phyloP scores from a whole-genome alignment of 2,888 invertebrate genomes.

The Oxyscelio sp. region DNA sequence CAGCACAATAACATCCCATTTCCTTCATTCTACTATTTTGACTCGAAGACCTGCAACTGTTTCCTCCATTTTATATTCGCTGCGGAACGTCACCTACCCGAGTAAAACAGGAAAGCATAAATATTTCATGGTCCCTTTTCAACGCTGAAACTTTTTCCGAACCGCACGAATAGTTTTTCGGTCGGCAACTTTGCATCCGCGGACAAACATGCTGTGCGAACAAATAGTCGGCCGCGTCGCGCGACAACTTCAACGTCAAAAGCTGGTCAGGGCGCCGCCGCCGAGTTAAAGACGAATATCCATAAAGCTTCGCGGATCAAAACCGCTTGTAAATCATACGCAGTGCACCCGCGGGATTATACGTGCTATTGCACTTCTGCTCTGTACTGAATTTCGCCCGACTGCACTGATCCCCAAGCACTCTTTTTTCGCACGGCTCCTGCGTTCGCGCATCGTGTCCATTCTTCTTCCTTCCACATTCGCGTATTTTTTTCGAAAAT shows the following conservation, averaged over 20 bases:
- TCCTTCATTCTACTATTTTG: too few species aligned
- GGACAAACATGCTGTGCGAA: slow-evolving; percentile 51
- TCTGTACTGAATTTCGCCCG: slow-evolving; percentile 70
- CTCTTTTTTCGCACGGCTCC: slow-evolving; percentile 62
- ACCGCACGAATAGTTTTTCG: slow-evolving; percentile 34
- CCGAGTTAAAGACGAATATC: slow-evolving; percentile 67
- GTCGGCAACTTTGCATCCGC: slow-evolving; percentile 41
- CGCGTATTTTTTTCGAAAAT: slow-evolving; percentile 68
- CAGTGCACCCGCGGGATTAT: slow-evolving; percentile 73
- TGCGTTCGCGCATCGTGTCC: slow-evolving; percentile 52
- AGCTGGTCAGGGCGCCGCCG: slow-evolving; percentile 21
- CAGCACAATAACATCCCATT: too few species aligned
- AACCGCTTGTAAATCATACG: slow-evolving; percentile 73
- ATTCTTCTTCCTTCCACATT: slow-evolving; percentile 54
- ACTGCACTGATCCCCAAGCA: slow-evolving; percentile 58
- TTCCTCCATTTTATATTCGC: too few species aligned
- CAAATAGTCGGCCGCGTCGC: slow-evolving; percentile 15
- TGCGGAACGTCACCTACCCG: too few species aligned
- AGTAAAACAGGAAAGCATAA: too few species aligned
- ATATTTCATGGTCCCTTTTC: slow-evolving; percentile 83
- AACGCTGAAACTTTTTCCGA: slow-evolving; percentile 61
- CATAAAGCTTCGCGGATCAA: slow-evolving; percentile 64
- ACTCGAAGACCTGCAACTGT: too few species aligned
- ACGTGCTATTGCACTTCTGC: slow-evolving; percentile 72
- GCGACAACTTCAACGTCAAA: slow-evolving; percentile 44